Evolutionary conservation across 2,888 invertebrate genomes (phyloP).

Genomic region (Apocheima hispidaria): DNA sequence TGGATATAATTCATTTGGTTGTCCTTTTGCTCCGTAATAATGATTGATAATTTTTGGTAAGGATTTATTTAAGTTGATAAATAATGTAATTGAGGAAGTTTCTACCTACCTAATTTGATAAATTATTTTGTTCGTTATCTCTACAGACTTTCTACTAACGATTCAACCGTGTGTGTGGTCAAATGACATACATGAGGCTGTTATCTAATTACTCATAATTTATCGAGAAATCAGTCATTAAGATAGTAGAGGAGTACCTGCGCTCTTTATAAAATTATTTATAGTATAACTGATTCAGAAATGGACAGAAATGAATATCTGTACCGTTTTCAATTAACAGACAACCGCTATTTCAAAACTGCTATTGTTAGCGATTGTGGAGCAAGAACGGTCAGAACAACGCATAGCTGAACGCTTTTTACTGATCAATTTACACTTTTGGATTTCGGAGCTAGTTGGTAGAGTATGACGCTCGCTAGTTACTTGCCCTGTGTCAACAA

Average conservation of each 20-base stretch:
- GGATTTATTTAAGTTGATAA: background rate
- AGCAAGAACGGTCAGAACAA: conserved; percentile 51
- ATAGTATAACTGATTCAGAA: conserved; percentile 6
- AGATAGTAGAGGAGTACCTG: conserved; percentile 21
- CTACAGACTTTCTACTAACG: conserved; percentile 12
- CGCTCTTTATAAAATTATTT: background rate
- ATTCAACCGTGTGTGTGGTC: conserved; percentile 31
- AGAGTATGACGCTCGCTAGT: conserved; percentile 41
- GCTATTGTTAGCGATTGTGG: conserved; percentile 28
- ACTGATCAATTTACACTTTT: conserved; percentile 55
- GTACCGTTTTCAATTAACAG: conserved; percentile 37
- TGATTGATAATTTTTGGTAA: background rate
- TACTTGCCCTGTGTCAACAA: conserved; percentile 78
- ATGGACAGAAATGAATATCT: conserved; percentile 20
- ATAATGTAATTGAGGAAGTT: background rate
- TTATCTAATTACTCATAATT: conserved; percentile 40
- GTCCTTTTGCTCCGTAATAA: background rate
- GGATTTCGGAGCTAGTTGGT: conserved; percentile 39
- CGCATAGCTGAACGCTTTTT: conserved; percentile 57
- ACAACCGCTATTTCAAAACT: conserved; percentile 33
- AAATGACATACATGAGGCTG: conserved; percentile 29
- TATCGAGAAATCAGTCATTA: conserved; percentile 40
- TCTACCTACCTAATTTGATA: background rate
- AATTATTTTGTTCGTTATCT: conserved; percentile 15
- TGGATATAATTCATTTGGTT: background rate